Evolutionary conservation across 2,113 vertebrate species (phyloP), one percentile per base, ranked within the genome.

Genomic region (Acrocephalus kingi): DNA sequence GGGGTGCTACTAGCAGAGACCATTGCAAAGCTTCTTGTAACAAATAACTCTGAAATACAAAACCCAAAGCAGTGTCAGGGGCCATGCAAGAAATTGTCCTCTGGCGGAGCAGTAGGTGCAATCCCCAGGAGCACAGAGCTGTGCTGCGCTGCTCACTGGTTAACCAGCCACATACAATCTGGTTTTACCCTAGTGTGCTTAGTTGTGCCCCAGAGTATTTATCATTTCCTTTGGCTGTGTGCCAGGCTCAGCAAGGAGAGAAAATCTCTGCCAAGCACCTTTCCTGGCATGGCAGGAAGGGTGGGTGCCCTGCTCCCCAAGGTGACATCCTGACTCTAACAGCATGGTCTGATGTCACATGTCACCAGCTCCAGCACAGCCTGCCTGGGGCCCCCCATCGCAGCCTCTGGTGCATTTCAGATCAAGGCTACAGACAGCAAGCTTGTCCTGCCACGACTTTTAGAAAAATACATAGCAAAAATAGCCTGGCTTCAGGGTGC

Each of bases 391-490:
- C 43, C n/a, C 39, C 15, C 52, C 81, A 43, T 8, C 45, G 1
- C 79, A 89, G 54, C 58, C 41, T 58, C 54, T 37, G 6, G 46
- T 24, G 58, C 28, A 16, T 58, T 92, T 95, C 85, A 55, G 35
- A 73, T 84, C 86, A 86, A 86, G 54, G n/a, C 79, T 76, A 30
- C 3, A 22, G 67, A 74, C 30, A 73, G 67, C 35, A 62, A 73
- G 27, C 45, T 77, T 62, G 37, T 62, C 76, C 85, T 79, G 12
- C 51, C 33, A 27, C 14, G 66, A 81, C 49, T 73, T 78, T 19
- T 25, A 89, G 69, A 81, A 84, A 79, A 84, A 84, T 33, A 49
- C 1, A 61, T 7, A 14, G 52, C 69, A 84, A 92, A 95, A 91
- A n/a, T 25, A 84, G 56, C 23, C 81, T 75, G 76, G 23, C 75